phyloP scores from a whole-genome alignment of 2,797 vertebrate species.

The Xiphophorus birchmanni region DNA sequence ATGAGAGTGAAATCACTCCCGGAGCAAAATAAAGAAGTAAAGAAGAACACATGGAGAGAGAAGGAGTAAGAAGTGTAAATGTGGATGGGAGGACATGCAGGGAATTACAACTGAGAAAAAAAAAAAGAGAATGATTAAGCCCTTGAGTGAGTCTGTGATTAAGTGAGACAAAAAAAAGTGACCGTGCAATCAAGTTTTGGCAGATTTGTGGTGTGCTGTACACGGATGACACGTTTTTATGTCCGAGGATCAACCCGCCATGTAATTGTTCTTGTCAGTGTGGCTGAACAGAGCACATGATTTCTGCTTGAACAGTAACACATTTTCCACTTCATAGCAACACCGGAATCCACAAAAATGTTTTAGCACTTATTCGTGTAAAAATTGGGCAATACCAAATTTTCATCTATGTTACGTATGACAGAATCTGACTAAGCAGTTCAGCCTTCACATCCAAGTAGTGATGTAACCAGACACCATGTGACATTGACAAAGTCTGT shows the following conservation, averaged over 20 bases:
- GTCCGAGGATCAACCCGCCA: conserved; percentile 42
- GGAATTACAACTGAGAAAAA: neutral
- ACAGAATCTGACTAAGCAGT: neutral
- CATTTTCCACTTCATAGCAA: conserved; percentile 20
- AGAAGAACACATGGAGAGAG: neutral
- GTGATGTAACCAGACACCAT: neutral
- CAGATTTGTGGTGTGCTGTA: conserved; percentile 46
- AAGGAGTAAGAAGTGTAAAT: neutral
- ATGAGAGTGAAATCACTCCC: neutral
- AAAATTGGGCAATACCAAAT: no score
- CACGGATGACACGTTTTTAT: conserved; percentile 48
- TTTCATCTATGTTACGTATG: no score
- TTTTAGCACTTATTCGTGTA: neutral
- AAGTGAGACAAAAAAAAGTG: conserved; percentile 43
- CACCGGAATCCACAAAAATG: neutral
- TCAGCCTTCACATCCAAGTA: neutral
- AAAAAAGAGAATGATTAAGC: conserved; percentile 22
- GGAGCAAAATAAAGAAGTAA: neutral
- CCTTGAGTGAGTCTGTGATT: conserved; percentile 45
- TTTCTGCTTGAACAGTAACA: conserved; percentile 12
- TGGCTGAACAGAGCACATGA: conserved; percentile 10
- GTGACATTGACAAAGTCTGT: neutral
- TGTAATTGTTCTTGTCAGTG: conserved; percentile 46
- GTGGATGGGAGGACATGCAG: neutral
- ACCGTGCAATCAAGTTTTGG: conserved; percentile 52